Base-by-base conservation (phyloP, 2,113 vertebrate genomes). In the Antidorcas marsupialis region DNA sequence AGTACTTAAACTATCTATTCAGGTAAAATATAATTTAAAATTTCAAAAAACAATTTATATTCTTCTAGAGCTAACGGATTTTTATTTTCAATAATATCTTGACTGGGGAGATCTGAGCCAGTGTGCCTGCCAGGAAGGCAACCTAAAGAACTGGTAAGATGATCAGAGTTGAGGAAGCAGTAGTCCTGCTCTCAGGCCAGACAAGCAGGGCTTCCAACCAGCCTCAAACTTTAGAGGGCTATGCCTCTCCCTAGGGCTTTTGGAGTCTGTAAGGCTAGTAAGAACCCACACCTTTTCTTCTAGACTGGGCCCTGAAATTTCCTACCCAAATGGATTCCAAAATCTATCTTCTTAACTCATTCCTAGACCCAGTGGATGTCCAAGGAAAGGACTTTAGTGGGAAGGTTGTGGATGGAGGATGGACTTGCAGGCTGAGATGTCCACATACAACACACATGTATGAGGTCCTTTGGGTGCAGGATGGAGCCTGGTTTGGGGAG, bases 1-100 rank as follows among this genome's bases (percentile, higher is more conserved):
- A 99, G 97, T 99, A 99, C 96, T 98, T 99, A 91, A 99, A 99
- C 99, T 99, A 99, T 97, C 52, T 99, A 96, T 99, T 99, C 99
- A 99, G 99, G 99, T 99, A 99, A 99, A 98, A 97, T 78, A 85
- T 57, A 86, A 83, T 91, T 92, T 86, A 79, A 1, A 50, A 85
- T 93, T 92, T 97, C 27, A 60, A 89, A 85, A 82, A 97, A 39
- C 13, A 91, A 67, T 9, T 45, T n/a, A 30, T 87, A 39, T 94
- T 10, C 15, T 95, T 82, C 50, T 93, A 82, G 59, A 87, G 23
- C 7, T 94, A 88, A 78, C 67, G 8, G 47, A 76, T 74, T 95
- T 95, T 97, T 82, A 85, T 89, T 95, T 97, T 94, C 47, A 87
- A 17, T 89, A 86, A 53, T 94, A 87, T 39, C 93, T 83, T 91